These are phyloP conservation scores for Eupeodes corollae DNA, from an alignment of 1,140 invertebrate genomes.

Conservation along the genomic window DNA sequence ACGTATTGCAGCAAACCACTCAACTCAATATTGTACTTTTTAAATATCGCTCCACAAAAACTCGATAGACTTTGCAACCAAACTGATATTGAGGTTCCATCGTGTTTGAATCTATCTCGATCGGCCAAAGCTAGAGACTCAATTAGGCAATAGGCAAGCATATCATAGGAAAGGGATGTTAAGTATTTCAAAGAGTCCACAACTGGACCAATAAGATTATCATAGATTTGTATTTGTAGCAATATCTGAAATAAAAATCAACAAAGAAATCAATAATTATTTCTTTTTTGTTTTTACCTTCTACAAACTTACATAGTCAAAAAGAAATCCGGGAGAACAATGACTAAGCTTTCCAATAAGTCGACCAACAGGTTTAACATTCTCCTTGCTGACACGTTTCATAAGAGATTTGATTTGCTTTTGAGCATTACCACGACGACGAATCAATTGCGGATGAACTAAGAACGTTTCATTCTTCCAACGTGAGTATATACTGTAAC, in stretches of 20 bases:
- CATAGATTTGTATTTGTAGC: conserved; percentile 91
- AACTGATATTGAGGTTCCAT: conserved; percentile 85
- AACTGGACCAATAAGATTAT: conserved; percentile 92
- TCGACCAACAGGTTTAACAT: conserved; percentile 90
- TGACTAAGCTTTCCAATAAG: conserved; percentile 95
- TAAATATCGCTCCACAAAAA: conserved; percentile 91
- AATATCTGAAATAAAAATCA: conserved; percentile 45
- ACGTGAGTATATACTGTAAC: conserved; percentile 81
- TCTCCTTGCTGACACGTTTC: conserved; percentile 97
- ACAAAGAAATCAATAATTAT: neutral
- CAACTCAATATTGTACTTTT: conserved; percentile 95
- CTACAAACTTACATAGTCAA: conserved; percentile 87
- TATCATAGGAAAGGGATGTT: conserved; percentile 90
- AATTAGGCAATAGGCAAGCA: conserved; percentile 90
- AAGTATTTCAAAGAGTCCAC: conserved; percentile 97
- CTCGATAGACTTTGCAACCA: conserved; percentile 91
- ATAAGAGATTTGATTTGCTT: conserved; percentile 93
- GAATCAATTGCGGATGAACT: conserved; percentile 69
- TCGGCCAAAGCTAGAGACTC: conserved; percentile 74
- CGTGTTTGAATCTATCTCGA: conserved; percentile 69
- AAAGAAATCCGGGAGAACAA: conserved; percentile 86
- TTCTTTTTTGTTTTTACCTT: neutral
- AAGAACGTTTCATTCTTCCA: conserved; percentile 88
- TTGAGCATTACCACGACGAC: conserved; percentile 70
- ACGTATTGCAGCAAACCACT: conserved; percentile 93